Base-by-base conservation (phyloP, 2,113 vertebrate genomes). In the Xenopus borealis region DNA sequence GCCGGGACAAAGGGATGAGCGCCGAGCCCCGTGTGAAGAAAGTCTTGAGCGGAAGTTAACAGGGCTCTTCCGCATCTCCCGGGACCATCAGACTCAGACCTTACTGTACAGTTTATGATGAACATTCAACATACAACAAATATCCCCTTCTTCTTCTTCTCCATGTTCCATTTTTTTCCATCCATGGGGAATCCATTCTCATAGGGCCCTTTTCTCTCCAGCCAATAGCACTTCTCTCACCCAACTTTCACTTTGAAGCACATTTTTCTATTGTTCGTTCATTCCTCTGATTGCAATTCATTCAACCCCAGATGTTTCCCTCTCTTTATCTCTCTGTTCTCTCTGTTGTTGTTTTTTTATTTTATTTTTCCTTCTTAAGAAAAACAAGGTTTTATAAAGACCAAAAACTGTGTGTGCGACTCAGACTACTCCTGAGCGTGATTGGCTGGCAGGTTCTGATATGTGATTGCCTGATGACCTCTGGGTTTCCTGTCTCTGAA, bases 21-120 rank as follows among this genome's bases (percentile, higher is more conserved):
- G 78, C 79, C 64, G 55, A 30, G 81, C 82, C 84, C 84, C 83
- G 66, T 80, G 77, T 30, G 74, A 76, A 83, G 63, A 10, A 17
- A 69, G 0, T 46, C 72, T 78, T 82, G 82, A 33, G 16, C 79
- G 66, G 69, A 84, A 84, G 84, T 79, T 69, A 13, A 19, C 58
- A 80, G 91, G 90, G 89, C 91, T 87, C 78, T 85, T 80, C 78
- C 57, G 83, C 92, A 87, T 91, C 90, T 91, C 86, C 88, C 92
- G 86, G 91, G 88, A 90, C 86, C 90, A 94, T 91, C 87, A 92
- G 91, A 92, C 94, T 92, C 90, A 84, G 85, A 85, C 85, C 87
- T 89, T 86, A 87, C 88, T 89, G 91, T 96, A 91, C 83, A 93
- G 85, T 88, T 88, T 89, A 88, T 94, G 94, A 93, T n/a, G 82